Evolutionary conservation across 2,113 vertebrate genomes (phyloP).

Genomic region (Neomonachus schauinslandi): DNA sequence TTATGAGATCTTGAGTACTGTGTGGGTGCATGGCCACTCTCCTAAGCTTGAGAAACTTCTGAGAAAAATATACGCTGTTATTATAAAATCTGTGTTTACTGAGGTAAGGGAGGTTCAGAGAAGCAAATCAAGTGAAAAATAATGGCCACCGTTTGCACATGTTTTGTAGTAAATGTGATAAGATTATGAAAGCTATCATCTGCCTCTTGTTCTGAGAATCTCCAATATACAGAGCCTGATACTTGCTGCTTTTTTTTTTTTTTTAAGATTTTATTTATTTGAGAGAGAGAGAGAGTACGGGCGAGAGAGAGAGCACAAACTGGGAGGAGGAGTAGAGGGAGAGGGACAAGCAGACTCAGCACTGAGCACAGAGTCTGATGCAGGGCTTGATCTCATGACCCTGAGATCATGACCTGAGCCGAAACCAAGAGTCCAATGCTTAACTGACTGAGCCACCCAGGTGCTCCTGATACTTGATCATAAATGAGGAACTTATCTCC

Average conservation of each 20-base stretch:
- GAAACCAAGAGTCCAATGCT: background rate
- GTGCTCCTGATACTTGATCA: background rate
- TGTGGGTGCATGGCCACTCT: background rate
- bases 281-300: background rate
- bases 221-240: background rate
- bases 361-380: background rate
- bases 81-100: constrained; percentile 30
- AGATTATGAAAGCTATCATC: constrained; percentile 69
- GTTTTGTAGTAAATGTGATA: constrained; percentile 55
- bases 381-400: background rate
- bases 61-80: background rate
- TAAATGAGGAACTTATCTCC: constrained; percentile 60
- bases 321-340: background rate
- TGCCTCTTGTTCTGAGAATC: constrained; percentile 29
- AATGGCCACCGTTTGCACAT: constrained; percentile 68
- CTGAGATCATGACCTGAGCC: background rate
- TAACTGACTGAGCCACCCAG: background rate
- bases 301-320: background rate
- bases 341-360: background rate
- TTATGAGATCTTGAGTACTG: constrained; percentile 42
- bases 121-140: constrained; percentile 76
- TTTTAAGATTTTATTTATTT: background rate
- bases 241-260: constrained; percentile 23
- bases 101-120: constrained; percentile 21
- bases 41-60: background rate